Base-by-base conservation (phyloP, 2,113 vertebrate genomes). In the Isichthys henryi region DNA sequence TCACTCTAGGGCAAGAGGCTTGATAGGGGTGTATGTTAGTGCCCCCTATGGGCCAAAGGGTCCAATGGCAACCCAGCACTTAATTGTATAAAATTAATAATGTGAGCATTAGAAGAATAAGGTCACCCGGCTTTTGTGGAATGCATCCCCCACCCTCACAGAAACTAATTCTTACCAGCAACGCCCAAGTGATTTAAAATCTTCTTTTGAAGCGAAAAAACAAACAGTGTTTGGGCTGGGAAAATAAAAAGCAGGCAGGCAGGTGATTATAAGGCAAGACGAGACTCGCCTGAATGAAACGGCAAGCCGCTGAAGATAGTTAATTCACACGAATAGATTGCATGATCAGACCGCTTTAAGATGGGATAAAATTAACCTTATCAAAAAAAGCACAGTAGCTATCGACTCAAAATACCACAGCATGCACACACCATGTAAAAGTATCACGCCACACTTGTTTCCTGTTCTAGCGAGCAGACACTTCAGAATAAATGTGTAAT, bases 1-100 rank as follows among this genome's bases (percentile, higher is more conserved):
- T 92, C 95, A 95, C 96, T 92, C 94, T 92, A 45, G n/a, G 3
- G 45, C 39, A 23, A 85, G 46, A n/a, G 46, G 23, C 48, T 2
- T 85, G 23, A 77, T 2, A 77, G 70, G 70, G 35, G 23, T 17
- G 70, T 77, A 77, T 5, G 8, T 19, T 83, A 23, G 7, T 23
- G 35, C 80, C 80, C 39, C 45, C 19, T 23, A 48, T 1, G 1
- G 80, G 19, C 45, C 43, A 48, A 43, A 46, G 80, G 21, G 19
- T 48, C 43, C 45, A 35, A 45, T 48, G 80, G 45, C 80, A 83
- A 23, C 31, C 31, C 15, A 19, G 70, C 70, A 39, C 35, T 31
- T 77, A 84, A 48, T 84, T 46, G 82, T 13, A 84, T 23, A 85
- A 49, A 46, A 85, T 6, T 39, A 85, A 48, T 56, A 83, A 83